Conservation (phyloP, 2,113 vertebrate genomes). For the Prionailurus bengalensis region DNA sequence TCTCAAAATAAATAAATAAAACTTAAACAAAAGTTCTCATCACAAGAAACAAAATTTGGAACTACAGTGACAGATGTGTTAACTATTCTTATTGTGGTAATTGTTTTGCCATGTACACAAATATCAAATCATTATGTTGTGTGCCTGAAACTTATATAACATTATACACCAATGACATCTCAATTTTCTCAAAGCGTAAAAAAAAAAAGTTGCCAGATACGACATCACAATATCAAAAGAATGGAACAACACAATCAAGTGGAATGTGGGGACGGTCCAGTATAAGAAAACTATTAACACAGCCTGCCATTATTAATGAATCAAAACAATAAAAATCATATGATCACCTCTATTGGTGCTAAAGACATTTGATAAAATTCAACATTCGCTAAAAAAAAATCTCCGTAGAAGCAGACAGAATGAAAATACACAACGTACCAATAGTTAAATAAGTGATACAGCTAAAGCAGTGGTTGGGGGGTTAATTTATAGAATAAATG, state of each 20-base stretch:
- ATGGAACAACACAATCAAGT: not conserved
- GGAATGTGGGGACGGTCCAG: not conserved
- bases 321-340: slow-evolving; percentile 5
- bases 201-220: not conserved
- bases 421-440: not conserved
- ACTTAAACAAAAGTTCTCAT: not conserved
- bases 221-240: not conserved
- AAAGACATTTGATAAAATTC: not conserved
- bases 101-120: not conserved
- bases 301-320: slow-evolving; percentile 17
- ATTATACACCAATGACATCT: not conserved
- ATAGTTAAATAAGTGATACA: not conserved
- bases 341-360: not conserved
- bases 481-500: not conserved
- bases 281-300: not conserved
- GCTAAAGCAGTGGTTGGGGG: not conserved
- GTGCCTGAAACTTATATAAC: not conserved
- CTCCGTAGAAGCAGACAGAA: not conserved
- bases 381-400: not conserved
- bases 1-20: not conserved
- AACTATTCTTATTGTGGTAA: not conserved
- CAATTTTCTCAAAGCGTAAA: not conserved
- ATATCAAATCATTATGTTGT: not conserved
- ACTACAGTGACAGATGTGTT: not conserved
- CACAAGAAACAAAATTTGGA: not conserved